Percentiles rank a stretch among this genome's conserved stretches.
These are phyloP conservation scores for Sceloporus tristichus DNA, from an alignment of 2,113 vertebrate genomes.

Conservation along the genomic window DNA sequence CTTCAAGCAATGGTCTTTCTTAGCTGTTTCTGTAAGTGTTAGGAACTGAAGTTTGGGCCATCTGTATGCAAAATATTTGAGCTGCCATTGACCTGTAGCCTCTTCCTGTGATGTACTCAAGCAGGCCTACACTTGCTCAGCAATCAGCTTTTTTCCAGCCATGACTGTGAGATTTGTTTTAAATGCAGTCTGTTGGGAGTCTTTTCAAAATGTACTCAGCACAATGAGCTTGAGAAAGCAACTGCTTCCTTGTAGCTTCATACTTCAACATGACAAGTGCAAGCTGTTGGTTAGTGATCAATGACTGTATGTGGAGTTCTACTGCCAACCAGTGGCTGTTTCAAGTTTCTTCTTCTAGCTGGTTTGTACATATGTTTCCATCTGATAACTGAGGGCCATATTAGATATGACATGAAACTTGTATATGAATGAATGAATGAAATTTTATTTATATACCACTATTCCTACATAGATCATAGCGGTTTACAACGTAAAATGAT, in stretches of 20 bases:
- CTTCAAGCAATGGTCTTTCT: not conserved
- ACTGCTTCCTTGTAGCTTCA: not conserved
- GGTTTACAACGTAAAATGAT: too few relatives aligned
- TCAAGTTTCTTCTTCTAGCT: not conserved
- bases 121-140: too few relatives aligned
- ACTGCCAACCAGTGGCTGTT: conserved; percentile 23
- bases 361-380: not conserved
- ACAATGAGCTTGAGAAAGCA: not conserved
- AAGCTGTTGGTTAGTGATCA: not conserved
- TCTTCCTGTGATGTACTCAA: not conserved
- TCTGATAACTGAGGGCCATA: not conserved
- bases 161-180: not conserved
- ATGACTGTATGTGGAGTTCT: not conserved
- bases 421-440: not conserved
- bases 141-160: not conserved
- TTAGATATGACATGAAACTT: not conserved
- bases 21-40: not conserved
- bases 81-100: not conserved
- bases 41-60: not conserved
- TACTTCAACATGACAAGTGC: not conserved
- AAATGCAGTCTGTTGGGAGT: not conserved
- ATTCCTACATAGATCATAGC: too few relatives aligned
- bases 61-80: not conserved
- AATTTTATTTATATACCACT: too few relatives aligned
- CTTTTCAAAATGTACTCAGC: not conserved